These are phyloP conservation scores for Chymomyza amoena DNA, from an alignment of 2,888 invertebrate species.

Conservation along the genomic window DNA sequence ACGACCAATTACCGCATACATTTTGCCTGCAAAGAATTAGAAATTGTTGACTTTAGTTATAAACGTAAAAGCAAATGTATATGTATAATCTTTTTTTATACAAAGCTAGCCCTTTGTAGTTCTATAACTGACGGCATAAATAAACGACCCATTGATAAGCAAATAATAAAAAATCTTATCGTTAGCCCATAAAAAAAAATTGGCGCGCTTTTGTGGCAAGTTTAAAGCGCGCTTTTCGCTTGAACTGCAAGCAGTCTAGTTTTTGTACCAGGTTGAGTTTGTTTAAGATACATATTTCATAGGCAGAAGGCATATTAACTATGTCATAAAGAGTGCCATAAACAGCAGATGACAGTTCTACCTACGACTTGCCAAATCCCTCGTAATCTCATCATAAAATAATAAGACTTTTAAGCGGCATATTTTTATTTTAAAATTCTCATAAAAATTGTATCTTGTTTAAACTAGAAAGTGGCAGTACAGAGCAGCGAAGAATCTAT, in stretches of 20 bases:
- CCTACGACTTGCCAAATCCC: neutral
- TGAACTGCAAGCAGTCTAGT: neutral
- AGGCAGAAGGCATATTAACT: neutral
- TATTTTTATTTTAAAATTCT: no score
- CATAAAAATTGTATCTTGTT: no score
- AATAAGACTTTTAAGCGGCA: no score
- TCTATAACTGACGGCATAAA: neutral
- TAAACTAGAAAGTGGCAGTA: no score
- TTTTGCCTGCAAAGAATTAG: constrained; percentile 83
- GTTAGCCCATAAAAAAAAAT: constrained; percentile 44
- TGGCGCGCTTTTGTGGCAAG: constrained; percentile 63
- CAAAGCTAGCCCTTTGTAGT: neutral
- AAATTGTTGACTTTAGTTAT: neutral
- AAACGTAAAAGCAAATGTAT: neutral
- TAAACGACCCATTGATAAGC: constrained; percentile 6
- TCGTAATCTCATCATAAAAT: no score
- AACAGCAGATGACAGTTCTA: neutral
- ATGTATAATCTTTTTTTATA: neutral
- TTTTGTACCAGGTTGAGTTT: neutral
- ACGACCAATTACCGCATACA: constrained; percentile 93
- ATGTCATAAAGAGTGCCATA: neutral
- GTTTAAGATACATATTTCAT: no score
- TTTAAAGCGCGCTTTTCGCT: neutral
- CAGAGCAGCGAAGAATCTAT: no score
- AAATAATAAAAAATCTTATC: constrained; percentile 57